These are phyloP conservation scores for Melanostoma mellinum DNA, from an alignment of 2,888 invertebrate genomes.

Conservation along the genomic window DNA sequence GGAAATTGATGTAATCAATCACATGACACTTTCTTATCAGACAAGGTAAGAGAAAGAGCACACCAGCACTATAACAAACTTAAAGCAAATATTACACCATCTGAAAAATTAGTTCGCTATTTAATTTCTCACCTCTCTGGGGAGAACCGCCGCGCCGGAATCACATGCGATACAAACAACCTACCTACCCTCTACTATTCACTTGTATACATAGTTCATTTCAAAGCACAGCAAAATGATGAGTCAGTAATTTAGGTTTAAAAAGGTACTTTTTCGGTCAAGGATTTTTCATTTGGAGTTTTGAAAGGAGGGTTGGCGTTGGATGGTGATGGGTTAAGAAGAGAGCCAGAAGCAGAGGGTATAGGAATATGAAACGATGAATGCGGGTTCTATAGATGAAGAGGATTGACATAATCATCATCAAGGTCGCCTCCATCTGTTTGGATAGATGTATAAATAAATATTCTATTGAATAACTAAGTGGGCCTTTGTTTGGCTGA, in stretches of 20 bases:
- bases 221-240: conserved; percentile 42
- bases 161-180: background rate
- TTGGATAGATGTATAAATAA: conserved; percentile 16
- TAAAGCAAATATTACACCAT: background rate
- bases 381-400: conserved; percentile 15
- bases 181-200: background rate
- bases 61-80: background rate
- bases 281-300: conserved; percentile 31
- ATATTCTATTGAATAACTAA: background rate
- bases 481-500: too few relatives aligned
- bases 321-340: too few relatives aligned
- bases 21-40: conserved; percentile 60
- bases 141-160: background rate
- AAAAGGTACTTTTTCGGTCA: conserved; percentile 47
- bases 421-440: conserved; percentile 34
- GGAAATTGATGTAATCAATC: conserved; percentile 50
- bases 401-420: conserved; percentile 41
- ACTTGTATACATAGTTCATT: background rate
- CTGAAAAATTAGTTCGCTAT: conserved; percentile 36
- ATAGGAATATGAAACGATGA: conserved; percentile 19
- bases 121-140: conserved; percentile 37
- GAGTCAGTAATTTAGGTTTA: conserved; percentile 51
- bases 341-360: background rate
- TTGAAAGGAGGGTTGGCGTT: too few relatives aligned
- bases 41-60: background rate